A percentile compares a stretch with the other conserved stretches of the same genome.
Conservation (phyloP, 2,888 invertebrate species). For the Monopis laevigella region DNA sequence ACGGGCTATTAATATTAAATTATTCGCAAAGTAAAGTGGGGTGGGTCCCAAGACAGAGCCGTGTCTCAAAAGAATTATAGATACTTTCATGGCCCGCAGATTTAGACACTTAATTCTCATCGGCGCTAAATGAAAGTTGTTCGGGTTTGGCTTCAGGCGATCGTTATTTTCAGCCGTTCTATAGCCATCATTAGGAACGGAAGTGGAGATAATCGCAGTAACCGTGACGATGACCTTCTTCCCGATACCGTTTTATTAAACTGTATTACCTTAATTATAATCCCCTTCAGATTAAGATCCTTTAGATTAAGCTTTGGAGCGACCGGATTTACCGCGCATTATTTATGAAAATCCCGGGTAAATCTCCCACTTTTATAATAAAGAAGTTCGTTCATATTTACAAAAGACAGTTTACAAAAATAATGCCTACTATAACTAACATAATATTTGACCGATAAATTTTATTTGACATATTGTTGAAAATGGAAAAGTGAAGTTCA, state of each 20-base stretch:
- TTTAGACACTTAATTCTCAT: slow-evolving; percentile 9
- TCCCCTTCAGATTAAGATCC: slow-evolving; percentile 7
- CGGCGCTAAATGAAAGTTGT: slow-evolving; percentile 7
- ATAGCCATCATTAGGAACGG: slow-evolving; percentile 10
- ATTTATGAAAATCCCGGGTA: background rate
- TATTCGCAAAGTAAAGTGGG: slow-evolving; percentile 4
- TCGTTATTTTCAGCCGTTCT: slow-evolving; percentile 11
- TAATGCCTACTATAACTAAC: too few relatives aligned
- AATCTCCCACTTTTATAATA: too few relatives aligned
- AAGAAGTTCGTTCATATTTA: too few relatives aligned
- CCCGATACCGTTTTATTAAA: slow-evolving; percentile 8
- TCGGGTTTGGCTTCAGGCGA: slow-evolving; percentile 6
- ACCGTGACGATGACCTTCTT: slow-evolving; percentile 8
- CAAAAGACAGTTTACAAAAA: too few relatives aligned
- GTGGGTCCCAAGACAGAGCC: background rate
- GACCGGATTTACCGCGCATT: background rate
- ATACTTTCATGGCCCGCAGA: slow-evolving; percentile 5
- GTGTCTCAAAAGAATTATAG: slow-evolving; percentile 8
- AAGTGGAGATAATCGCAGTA: slow-evolving; percentile 11
- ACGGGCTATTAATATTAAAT: slow-evolving; percentile 8
- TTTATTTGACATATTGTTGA: too few relatives aligned
- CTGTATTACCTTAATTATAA: slow-evolving; percentile 10
- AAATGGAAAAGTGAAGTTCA: too few relatives aligned
- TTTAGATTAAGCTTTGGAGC: background rate
- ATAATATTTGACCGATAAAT: too few relatives aligned